These are phyloP conservation scores for Baryphthengus martii DNA, from an alignment of 2,113 vertebrate genomes.

Conservation along the genomic window DNA sequence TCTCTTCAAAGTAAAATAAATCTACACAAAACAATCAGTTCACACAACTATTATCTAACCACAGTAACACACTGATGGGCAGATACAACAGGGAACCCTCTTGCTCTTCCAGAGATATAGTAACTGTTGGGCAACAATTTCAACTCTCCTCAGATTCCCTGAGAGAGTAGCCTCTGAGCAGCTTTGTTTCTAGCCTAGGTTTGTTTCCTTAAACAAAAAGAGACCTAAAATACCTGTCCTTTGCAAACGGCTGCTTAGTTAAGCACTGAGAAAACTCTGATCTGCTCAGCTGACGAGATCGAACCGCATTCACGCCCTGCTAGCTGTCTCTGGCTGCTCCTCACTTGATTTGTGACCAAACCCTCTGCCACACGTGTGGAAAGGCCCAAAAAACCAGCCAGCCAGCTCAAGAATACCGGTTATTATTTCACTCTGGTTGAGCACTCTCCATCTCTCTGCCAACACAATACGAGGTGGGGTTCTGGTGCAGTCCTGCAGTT, in stretches of 20 bases:
- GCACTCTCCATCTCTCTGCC: neutral
- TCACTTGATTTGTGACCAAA: neutral
- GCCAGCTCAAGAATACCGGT: neutral
- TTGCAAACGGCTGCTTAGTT: neutral
- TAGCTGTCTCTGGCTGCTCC: neutral
- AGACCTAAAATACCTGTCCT: neutral
- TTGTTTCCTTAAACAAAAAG: neutral
- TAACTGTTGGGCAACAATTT: neutral
- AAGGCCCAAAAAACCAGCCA: neutral
- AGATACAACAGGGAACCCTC: neutral
- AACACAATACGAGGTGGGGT: rapidly evolving
- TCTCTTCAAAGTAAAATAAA: neutral
- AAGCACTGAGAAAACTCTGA: neutral
- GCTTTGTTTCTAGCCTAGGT: neutral
- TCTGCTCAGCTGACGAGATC: neutral
- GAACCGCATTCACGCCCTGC: neutral
- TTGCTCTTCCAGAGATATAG: neutral
- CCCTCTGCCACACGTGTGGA: neutral
- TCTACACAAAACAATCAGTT: neutral
- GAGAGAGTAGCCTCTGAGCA: neutral
- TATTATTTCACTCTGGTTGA: neutral
- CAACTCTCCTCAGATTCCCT: neutral
- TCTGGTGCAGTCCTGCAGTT: neutral
- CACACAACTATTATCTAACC: neutral
- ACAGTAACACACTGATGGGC: neutral